Base-by-base conservation (phyloP, 2,113 vertebrate genomes). In the Cricetomys ansorgei region DNA sequence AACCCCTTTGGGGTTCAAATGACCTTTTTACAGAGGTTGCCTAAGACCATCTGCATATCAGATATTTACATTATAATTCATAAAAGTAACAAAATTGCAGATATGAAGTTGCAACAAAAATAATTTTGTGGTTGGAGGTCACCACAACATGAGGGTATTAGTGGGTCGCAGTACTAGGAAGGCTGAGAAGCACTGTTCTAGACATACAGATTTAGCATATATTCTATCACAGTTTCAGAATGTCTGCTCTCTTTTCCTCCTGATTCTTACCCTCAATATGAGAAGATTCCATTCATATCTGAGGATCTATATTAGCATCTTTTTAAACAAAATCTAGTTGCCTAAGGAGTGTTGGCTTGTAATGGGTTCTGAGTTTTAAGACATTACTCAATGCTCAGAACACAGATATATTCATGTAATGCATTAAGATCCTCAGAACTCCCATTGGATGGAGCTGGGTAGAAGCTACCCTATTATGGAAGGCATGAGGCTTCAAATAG, bases 251-350 rank as follows among this genome's bases (percentile, higher is more conserved):
- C 31, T 86, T 80, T 57, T 27, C 62, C 55, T 40, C 7, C 11
- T 37, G 50, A 94, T 84, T 88, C 48, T 88, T 45, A 83, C 23
- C 19, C 25, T 11, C 34, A 23, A 57, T 45, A 27, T 86, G 27
- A 40, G 37, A 93, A 79, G 29, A 10, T 75, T 83, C 72, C 57
- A 31, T 79, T 89, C 43, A 84, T 40, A 73, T 27, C 65, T 6
- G 6, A 50, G 34, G 70, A 89, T 64, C 37, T 92, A 34, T 53
- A 50, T 12, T 69, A 17, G 37, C 37, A 80, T 89, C 2, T 23
- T 95, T 95, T 94, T 62, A 43, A 50, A 29, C 50, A 67, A 95
- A 95, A 94, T 40, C 62, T 76, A 73, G 37, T 83, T 86, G 53
- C 37, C 55, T 92, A 70, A 92, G 70, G 80, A 81, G 70, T 53